These are phyloP conservation scores for Catocala fraxini DNA, from an alignment of 2,888 invertebrate genomes.

Conservation along the genomic window DNA sequence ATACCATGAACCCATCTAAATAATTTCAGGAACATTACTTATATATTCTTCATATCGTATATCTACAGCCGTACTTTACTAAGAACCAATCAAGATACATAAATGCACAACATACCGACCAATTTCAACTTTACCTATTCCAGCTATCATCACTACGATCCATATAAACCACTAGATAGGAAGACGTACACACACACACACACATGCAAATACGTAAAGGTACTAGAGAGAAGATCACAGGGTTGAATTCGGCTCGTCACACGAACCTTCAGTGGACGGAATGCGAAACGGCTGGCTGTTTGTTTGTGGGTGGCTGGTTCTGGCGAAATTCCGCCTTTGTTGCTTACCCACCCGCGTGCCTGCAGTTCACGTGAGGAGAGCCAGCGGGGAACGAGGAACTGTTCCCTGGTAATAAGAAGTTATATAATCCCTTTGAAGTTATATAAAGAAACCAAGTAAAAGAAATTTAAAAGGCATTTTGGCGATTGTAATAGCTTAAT, in stretches of 20 bases:
- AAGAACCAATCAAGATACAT: neutral
- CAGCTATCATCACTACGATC: neutral
- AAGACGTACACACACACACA: neutral
- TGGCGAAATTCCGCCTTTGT: conserved; percentile 83
- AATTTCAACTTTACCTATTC: conserved; percentile 12
- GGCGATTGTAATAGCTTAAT: too few species aligned
- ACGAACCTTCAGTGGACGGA: conserved; percentile 76
- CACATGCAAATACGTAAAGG: conserved; percentile 2
- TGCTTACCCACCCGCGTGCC: conserved; percentile 69
- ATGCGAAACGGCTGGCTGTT: conserved; percentile 78
- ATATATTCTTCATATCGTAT: too few species aligned
- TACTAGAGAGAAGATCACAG: conserved; percentile 55
- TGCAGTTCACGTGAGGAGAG: conserved; percentile 32
- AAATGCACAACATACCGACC: neutral
- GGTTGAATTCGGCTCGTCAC: conserved; percentile 62
- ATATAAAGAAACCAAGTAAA: too few species aligned
- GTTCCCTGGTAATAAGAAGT: neutral
- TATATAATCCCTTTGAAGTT: too few species aligned
- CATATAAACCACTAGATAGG: neutral
- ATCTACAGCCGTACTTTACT: neutral
- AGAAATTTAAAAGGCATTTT: too few species aligned
- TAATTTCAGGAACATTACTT: too few species aligned
- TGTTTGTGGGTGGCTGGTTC: conserved; percentile 83
- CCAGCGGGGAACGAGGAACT: conserved; percentile 23
- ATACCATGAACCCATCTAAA: too few species aligned